These are phyloP conservation scores for Copidosoma floridanum DNA, from an alignment of 1,140 invertebrate species.

Conservation along the genomic window DNA sequence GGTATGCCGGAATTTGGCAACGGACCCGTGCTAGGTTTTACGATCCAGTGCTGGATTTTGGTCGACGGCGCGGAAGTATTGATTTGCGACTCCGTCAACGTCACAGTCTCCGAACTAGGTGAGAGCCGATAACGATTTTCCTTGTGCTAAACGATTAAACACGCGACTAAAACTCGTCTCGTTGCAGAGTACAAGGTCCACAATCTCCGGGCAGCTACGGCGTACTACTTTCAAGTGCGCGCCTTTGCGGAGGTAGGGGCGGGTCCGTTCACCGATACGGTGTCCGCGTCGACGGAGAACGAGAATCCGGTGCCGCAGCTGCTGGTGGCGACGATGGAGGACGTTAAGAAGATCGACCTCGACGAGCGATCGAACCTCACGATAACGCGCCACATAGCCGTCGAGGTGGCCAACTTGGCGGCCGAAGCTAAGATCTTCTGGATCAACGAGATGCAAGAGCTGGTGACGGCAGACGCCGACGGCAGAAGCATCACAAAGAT, in stretches of 20 bases:
- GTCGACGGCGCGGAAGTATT: constrained; percentile 38
- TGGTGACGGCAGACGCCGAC: constrained; percentile 66
- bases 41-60: constrained; percentile 66
- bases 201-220: constrained; percentile 61
- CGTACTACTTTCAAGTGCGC: constrained; percentile 77
- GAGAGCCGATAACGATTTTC: too few relatives aligned
- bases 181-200: constrained; percentile 58
- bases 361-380: constrained; percentile 63
- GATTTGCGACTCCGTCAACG: constrained; percentile 40
- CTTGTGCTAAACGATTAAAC: too few relatives aligned
- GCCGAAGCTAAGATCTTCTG: constrained; percentile 76
- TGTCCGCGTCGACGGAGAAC: constrained; percentile 63
- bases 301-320: constrained; percentile 77
- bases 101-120: constrained; percentile 27
- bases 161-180: too few relatives aligned
- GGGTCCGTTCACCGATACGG: constrained; percentile 65
- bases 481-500: constrained; percentile 62
- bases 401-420: constrained; percentile 64
- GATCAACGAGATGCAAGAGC: constrained; percentile 78
- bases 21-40: constrained; percentile 73
- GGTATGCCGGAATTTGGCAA: constrained; percentile 68
- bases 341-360: constrained; percentile 71
- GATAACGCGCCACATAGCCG: constrained; percentile 63
- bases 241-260: constrained; percentile 75
- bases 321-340: constrained; percentile 70